Evolutionary conservation across 2,888 invertebrate genomes (phyloP), one percentile per base, ranked within the genome.

Genomic region (Cheilosia variabilis): DNA sequence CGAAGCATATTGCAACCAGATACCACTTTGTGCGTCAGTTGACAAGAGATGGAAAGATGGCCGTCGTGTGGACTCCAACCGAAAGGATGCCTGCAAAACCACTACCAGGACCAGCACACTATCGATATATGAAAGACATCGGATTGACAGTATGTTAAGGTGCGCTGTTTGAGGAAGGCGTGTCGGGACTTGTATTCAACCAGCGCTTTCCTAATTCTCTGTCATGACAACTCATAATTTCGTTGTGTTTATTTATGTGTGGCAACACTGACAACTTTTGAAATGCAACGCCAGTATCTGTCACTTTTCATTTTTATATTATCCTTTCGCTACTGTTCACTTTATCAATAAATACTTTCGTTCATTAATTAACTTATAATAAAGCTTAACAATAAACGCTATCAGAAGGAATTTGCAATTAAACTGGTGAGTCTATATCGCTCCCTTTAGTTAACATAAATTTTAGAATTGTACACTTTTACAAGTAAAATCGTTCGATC

Each of bases 121-220:
- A 68, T 17, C 5, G 60, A 62, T 68, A 45, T 37, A 19, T 68
- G 45, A 45, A 10, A 3, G 68, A 68, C 4, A 60, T 68, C 31
- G 60, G 76, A 6, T 13, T 66, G 13, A 22, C 34, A 53, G 22
- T 15, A 15, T 60, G 66, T 45, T 77, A 62, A 60, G 13, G 13
- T 7, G 24, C 45, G 45, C 60, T 66, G 53, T 34, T 77, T 68
- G 52, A 62, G 60, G 52, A 60, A 77, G 76, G 60, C 76, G 68
- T 68, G 60, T 68, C 52, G 53, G n/a, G 13, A 60, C 57, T 34
- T 19, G 2, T 45, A 60, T 43, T 43, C 43, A 60, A 60, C 22
- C 15, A 60, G 24, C 43, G 43, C 19, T 60, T 19, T 17, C 57
- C 19, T 19, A 57, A 15, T 15, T 4, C 41, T 4, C 10, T 31